Conservation (phyloP, 1,140 invertebrate genomes). For the Heliothis subflexa region DNA sequence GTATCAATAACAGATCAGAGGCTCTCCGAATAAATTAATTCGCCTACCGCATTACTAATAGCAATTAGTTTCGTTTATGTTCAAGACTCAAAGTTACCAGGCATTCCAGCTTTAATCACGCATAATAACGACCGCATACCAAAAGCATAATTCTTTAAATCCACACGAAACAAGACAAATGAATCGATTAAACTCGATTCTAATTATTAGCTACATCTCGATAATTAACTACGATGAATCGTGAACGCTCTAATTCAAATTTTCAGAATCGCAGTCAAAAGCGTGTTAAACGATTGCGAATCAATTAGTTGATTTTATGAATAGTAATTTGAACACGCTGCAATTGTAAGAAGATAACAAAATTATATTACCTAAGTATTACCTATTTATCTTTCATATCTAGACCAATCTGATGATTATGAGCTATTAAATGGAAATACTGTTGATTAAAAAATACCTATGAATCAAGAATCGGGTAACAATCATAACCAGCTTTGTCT, state of each 20-base stretch:
- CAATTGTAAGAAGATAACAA: background rate
- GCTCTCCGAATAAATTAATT: no score
- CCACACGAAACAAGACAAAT: conserved; percentile 1
- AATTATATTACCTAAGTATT: no score
- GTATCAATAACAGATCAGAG: background rate
- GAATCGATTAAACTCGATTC: conserved; percentile 10
- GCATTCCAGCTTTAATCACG: background rate
- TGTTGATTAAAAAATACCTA: no score
- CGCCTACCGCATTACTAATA: conserved; percentile 4
- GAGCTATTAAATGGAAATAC: no score
- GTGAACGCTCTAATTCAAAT: background rate
- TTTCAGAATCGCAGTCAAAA: background rate
- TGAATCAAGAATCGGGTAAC: no score
- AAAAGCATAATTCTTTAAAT: conserved; percentile 1
- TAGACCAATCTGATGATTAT: no score
- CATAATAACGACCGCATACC: background rate
- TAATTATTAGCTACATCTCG: background rate
- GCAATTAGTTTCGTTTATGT: conserved; percentile 2
- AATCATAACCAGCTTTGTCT: no score
- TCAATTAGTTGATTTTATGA: conserved; percentile 1
- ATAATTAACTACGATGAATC: conserved; percentile 6
- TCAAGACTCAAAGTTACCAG: background rate
- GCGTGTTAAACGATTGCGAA: background rate
- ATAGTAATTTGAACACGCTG: background rate
- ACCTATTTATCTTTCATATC: no score